phyloP scores from a whole-genome alignment of 1,140 invertebrate genomes.

The Ridgeia piscesae region DNA sequence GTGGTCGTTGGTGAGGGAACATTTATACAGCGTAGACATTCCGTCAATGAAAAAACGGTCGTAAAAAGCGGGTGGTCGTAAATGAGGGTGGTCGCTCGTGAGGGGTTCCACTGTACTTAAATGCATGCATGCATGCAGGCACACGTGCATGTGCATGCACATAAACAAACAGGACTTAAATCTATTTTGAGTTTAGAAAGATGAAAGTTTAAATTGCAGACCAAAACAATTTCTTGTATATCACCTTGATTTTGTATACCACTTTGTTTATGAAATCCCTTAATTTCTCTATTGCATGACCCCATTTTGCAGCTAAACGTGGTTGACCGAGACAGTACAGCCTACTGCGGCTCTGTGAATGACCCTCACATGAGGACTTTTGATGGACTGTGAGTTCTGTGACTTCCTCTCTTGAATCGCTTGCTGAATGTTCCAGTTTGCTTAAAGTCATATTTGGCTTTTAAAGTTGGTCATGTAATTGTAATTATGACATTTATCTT shows the following conservation, averaged over 20 bases:
- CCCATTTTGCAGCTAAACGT: constrained; percentile 36
- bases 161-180: too few species aligned
- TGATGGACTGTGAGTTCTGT: constrained; percentile 32
- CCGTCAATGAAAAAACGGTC: too few species aligned
- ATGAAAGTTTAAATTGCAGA: too few species aligned
- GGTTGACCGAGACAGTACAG: constrained; percentile 39
- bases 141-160: too few species aligned
- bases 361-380: constrained; percentile 45
- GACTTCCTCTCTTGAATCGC: not conserved
- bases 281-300: not conserved
- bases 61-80: too few species aligned
- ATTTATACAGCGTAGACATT: too few species aligned
- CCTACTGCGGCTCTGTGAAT: constrained; percentile 39
- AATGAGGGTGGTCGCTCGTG: too few species aligned
- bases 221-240: not conserved
- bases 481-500: not conserved
- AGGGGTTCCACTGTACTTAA: too few species aligned
- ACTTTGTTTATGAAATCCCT: not conserved
- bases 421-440: not conserved
- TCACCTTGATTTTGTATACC: not conserved
- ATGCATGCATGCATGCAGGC: too few species aligned
- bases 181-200: too few species aligned
- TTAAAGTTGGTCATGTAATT: not conserved
- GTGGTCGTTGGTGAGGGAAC: too few species aligned
- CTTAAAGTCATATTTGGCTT: not conserved